Evolutionary conservation across 2,797 vertebrate genomes (phyloP), one percentile per base, ranked within the genome.

Genomic region (Lepus townsendii): DNA sequence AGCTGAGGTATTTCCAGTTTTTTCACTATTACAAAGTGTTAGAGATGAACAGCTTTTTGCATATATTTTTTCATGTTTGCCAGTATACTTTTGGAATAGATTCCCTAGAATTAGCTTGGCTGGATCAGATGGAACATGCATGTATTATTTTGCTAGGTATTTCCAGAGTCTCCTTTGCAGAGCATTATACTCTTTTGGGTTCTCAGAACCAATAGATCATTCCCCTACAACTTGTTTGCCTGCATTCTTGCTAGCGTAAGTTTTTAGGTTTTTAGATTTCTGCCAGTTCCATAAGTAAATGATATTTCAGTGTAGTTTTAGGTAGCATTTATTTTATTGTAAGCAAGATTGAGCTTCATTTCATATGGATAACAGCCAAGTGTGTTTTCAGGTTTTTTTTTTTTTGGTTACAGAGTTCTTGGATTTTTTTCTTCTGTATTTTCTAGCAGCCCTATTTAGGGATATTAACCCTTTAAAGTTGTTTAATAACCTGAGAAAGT

Each of bases 401-500:
- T 32, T 52, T 62, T 32, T 17, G 6, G 42, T 5, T 73, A 1
- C 69, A 54, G 47, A 54, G 7, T 54, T 83, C 24, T 66, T 32
- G n/a, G 26, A 14, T 77, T 85, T 84, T 85, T 69, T 24, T 76
- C 35, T 83, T 72, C 35, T 75, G 17, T 63, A 2, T 5, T 60
- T 90, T 83, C 19, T 73, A 87, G 50, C 83, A 78, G 30, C 35
- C 78, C 6, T 75, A 17, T 24, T 54, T 75, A 78, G 47, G 17
- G n/a, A 52, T 90, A 22, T 27, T 66, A 62, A 24, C 47, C 22
- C 57, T 90, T 87, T 90, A 83, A 78, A n/a, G 8, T 90, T 89
- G 38, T 57, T 88, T 88, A 78, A 88, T 85, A 75, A 66, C 26
- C 26, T 82, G 42, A 30, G 42, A 66, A 91, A 87, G 57, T 83